Percentiles rank a stretch among this genome's conserved stretches.
Evolutionary conservation across 2,888 invertebrate species (phyloP).

Genomic region (Margaritifera margaritifera): DNA sequence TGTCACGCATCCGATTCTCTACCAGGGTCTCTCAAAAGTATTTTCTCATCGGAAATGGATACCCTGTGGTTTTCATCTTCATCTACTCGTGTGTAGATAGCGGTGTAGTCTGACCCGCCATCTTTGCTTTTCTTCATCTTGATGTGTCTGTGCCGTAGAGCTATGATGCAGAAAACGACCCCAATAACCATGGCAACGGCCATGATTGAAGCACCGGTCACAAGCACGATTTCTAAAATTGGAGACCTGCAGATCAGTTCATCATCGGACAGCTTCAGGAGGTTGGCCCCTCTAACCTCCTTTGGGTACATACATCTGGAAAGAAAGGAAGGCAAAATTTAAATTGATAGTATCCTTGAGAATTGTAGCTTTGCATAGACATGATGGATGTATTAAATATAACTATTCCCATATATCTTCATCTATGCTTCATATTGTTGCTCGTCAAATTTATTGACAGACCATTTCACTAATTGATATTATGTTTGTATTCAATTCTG

Average conservation of each 20-base stretch:
- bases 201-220: constrained; percentile 1
- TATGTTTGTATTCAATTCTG: too few species aligned
- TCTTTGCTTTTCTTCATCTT: constrained; percentile 10
- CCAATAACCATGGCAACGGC: background rate
- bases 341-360: too few species aligned
- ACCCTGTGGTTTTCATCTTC: constrained; percentile 18
- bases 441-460: too few species aligned
- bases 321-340: background rate
- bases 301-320: constrained; percentile 14
- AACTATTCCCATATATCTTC: too few species aligned
- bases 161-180: too few species aligned
- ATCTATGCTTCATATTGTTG: too few species aligned
- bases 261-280: constrained; percentile 6
- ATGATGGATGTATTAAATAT: too few species aligned
- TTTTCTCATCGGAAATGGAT: constrained; percentile 16
- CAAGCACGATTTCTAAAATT: background rate
- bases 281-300: constrained; percentile 1
- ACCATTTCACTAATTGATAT: too few species aligned
- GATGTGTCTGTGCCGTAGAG: background rate
- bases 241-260: constrained; percentile 9
- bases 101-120: constrained; percentile 23
- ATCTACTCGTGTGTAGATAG: constrained; percentile 27
- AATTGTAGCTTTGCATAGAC: too few species aligned
- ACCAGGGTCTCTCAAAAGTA: constrained; percentile 6
- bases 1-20: too few species aligned